These are phyloP conservation scores for Hirtodrosophila confusa DNA, from an alignment of 2,888 invertebrate genomes.

Conservation along the genomic window DNA sequence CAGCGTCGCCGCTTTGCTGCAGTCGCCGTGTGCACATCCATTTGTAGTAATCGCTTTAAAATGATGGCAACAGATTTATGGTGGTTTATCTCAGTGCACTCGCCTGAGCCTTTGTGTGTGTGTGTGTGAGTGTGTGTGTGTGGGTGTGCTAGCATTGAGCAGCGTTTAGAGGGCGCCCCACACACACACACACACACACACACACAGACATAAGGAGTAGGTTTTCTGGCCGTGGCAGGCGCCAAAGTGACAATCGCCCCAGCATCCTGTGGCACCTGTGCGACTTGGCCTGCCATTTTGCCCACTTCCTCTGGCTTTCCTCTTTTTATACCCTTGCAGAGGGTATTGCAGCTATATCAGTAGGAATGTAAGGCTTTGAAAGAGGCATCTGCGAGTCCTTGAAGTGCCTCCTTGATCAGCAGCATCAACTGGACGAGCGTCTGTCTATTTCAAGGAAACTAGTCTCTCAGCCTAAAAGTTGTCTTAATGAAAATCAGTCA, in stretches of 20 bases:
- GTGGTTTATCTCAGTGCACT: slow-evolving; percentile 80
- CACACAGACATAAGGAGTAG: too few relatives aligned
- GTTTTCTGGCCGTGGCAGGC: slow-evolving; percentile 37
- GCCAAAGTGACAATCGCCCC: slow-evolving; percentile 68
- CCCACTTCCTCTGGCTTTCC: slow-evolving; percentile 24
- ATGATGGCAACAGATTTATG: slow-evolving; percentile 82
- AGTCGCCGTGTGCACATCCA: slow-evolving; percentile 61
- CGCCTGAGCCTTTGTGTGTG: slow-evolving; percentile 43
- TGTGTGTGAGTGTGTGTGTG: slow-evolving; percentile 24
- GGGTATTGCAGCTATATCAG: too few relatives aligned
- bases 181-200: slow-evolving; percentile 17
- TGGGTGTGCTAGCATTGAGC: slow-evolving; percentile 16
- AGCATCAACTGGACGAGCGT: too few relatives aligned
- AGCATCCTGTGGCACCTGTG: slow-evolving; percentile 54
- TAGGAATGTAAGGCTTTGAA: too few relatives aligned
- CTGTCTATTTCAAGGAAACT: too few relatives aligned
- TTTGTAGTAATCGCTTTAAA: slow-evolving; percentile 78
- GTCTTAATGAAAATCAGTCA: too few relatives aligned
- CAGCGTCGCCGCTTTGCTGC: not conserved
- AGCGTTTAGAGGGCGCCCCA: slow-evolving; percentile 40
- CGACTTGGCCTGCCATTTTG: slow-evolving; percentile 43
- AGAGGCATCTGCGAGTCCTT: too few relatives aligned
- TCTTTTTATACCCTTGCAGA: too few relatives aligned
- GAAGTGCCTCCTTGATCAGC: too few relatives aligned
- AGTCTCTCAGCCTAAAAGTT: too few relatives aligned